phyloP scores from a whole-genome alignment of 1,140 invertebrate species.

The Planococcus citri region DNA sequence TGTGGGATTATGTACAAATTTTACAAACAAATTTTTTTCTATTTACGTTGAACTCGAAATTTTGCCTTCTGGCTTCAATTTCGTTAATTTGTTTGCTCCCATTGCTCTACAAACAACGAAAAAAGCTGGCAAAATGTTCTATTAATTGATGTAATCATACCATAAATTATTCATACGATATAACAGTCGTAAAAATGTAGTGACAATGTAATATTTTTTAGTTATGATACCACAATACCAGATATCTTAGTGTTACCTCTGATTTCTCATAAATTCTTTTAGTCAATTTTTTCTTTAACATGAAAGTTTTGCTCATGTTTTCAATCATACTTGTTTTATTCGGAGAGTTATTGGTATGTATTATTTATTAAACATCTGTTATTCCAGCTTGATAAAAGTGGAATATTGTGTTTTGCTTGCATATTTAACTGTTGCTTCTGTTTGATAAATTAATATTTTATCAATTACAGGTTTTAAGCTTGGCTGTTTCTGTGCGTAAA shows the following conservation, averaged over 20 bases:
- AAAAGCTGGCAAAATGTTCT: background rate
- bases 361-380: background rate
- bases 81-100: no score
- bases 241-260: background rate
- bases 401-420: background rate
- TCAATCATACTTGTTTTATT: background rate
- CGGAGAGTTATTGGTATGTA: background rate
- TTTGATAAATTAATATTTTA: background rate
- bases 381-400: background rate
- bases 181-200: background rate
- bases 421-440: background rate
- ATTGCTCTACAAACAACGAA: no score
- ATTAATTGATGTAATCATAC: background rate
- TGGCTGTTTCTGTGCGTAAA: background rate
- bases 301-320: background rate
- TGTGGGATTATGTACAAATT: no score
- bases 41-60: no score
- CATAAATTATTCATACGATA: background rate
- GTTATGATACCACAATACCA: background rate
- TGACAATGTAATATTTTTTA: background rate
- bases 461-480: background rate
- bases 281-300: background rate
- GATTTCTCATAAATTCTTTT: background rate
- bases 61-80: no score
- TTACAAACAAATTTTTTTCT: no score